These are phyloP conservation scores for Rutilus rutilus DNA, from an alignment of 2,113 vertebrate genomes.

Conservation along the genomic window DNA sequence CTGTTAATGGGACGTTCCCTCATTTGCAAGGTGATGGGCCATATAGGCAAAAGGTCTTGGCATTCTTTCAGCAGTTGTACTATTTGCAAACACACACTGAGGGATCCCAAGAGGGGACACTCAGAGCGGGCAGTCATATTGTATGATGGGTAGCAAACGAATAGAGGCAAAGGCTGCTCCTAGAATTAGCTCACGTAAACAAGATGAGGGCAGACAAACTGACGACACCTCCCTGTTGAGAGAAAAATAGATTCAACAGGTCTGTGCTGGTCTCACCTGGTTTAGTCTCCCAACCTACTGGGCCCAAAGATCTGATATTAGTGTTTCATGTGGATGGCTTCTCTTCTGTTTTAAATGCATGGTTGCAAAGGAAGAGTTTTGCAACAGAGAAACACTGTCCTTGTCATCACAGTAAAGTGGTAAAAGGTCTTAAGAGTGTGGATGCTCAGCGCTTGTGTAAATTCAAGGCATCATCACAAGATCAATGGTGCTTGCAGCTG, in stretches of 20 bases:
- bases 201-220: conserved; percentile 12
- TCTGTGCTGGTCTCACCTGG: not conserved
- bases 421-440: not conserved
- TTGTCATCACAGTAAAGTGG: conserved; percentile 15
- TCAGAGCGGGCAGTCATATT: not conserved
- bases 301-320: not conserved
- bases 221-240: not conserved
- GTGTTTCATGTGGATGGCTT: not conserved
- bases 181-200: conserved; percentile 28
- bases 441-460: conserved; percentile 11
- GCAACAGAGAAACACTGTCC: not conserved
- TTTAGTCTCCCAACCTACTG: not conserved
- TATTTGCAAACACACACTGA: conserved; percentile 18
- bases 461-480: conserved; percentile 13
- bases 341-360: not conserved
- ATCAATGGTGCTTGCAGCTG: conserved; percentile 8
- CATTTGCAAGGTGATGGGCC: conserved; percentile 34
- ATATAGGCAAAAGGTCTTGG: conserved; percentile 46
- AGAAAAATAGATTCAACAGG: not conserved
- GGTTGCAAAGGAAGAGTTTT: not conserved
- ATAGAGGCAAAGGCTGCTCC: conserved; percentile 3
- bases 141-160: not conserved
- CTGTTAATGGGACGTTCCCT: conserved; percentile 31
- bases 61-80: not conserved
- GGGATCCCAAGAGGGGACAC: conserved; percentile 3